These are phyloP conservation scores for Deroptyus accipitrinus DNA, from an alignment of 2,113 vertebrate species.

Conservation along the genomic window DNA sequence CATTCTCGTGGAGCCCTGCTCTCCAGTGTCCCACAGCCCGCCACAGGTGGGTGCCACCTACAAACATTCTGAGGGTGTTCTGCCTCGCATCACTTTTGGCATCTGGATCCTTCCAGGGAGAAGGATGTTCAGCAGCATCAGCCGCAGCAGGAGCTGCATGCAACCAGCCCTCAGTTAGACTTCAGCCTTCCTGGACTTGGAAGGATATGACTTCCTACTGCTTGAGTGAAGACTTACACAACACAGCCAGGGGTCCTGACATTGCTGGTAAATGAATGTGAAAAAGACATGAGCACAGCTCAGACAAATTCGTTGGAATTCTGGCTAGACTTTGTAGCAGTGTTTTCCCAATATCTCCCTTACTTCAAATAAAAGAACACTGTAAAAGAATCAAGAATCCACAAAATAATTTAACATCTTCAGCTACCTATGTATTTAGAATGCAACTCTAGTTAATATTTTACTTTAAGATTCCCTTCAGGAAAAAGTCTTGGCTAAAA, in stretches of 20 bases:
- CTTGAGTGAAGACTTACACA: background rate
- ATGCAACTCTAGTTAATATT: background rate
- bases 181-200: background rate
- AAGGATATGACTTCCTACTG: background rate
- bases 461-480: background rate
- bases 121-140: background rate
- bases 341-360: background rate
- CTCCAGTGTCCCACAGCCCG: background rate
- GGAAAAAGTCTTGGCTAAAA: background rate
- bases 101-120: background rate
- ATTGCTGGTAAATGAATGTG: background rate
- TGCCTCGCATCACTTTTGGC: rapidly evolving
- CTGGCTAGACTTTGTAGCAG: background rate
- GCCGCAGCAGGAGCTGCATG: background rate
- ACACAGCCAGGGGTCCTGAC: background rate
- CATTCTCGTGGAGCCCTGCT: background rate
- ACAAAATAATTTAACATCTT: background rate
- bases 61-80: rapidly evolving
- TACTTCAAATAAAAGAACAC: background rate
- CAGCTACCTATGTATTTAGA: background rate
- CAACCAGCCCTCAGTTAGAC: background rate
- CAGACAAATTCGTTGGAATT: background rate
- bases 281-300: background rate
- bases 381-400: background rate
- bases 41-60: background rate